These are phyloP conservation scores for Listronotus oregonensis DNA, from an alignment of 1,140 invertebrate genomes.

Conservation along the genomic window DNA sequence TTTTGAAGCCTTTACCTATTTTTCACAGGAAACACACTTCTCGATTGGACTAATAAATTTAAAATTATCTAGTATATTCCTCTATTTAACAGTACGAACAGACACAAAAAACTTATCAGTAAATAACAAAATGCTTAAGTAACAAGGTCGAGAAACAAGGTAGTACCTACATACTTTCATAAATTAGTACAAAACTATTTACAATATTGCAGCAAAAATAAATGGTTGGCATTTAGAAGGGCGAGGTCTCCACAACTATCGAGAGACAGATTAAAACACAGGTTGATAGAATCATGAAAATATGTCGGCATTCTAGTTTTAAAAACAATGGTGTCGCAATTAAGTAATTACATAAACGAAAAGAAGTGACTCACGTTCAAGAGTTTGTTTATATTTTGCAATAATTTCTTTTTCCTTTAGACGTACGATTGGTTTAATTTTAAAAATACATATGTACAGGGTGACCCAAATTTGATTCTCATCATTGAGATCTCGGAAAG, in stretches of 20 bases:
- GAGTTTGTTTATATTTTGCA: constrained; percentile 4
- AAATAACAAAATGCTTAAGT: constrained; percentile 1
- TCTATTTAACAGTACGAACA: not conserved
- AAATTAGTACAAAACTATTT: constrained; percentile 7
- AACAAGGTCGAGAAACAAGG: constrained; percentile 12
- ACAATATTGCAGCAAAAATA: not conserved
- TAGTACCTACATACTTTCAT: constrained; percentile 17
- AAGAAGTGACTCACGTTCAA: not conserved
- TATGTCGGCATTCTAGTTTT: not conserved
- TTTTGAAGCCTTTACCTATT: too few species aligned
- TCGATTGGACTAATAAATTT: too few species aligned
- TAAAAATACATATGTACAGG: too few species aligned
- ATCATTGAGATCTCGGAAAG: too few species aligned
- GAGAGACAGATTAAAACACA: not conserved
- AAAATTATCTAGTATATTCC: not conserved
- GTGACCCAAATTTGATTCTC: too few species aligned
- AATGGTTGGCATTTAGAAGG: not conserved
- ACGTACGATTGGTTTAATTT: not conserved
- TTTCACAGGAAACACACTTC: too few species aligned
- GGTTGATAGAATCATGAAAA: too few species aligned
- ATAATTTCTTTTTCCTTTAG: not conserved
- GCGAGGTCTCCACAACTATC: not conserved
- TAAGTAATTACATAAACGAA: not conserved
- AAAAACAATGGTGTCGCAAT: constrained; percentile 7
- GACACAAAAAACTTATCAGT: not conserved